phyloP scores from a whole-genome alignment of 2,797 vertebrate species.

The Sebastes kiyomatsui region DNA sequence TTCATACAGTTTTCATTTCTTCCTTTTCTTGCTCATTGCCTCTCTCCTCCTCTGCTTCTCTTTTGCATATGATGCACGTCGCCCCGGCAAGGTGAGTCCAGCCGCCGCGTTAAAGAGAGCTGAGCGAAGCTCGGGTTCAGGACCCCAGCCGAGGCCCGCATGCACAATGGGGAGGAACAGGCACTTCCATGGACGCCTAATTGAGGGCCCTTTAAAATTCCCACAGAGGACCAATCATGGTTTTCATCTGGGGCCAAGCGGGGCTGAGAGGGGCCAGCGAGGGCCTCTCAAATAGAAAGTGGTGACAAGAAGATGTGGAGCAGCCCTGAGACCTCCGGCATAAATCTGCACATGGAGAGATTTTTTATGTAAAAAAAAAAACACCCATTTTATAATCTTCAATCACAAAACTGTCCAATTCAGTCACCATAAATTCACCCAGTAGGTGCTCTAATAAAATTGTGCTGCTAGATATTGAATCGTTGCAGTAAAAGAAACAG shows the following conservation, averaged over 20 bases:
- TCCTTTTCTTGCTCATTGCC: slow-evolving; percentile 3
- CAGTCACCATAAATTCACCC: background rate
- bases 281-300: slow-evolving; percentile 30
- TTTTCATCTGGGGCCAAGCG: slow-evolving; percentile 60
- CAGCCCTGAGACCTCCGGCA: slow-evolving; percentile 21
- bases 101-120: slow-evolving; percentile 52
- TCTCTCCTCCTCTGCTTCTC: slow-evolving; percentile 19
- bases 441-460: background rate
- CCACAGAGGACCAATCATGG: slow-evolving; percentile 72
- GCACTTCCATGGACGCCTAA: slow-evolving; percentile 64
- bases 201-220: slow-evolving; percentile 80
- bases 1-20: background rate
- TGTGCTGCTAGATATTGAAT: background rate
- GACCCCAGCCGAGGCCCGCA: slow-evolving; percentile 73
- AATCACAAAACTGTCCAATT: background rate
- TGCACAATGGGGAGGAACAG: slow-evolving; percentile 71
- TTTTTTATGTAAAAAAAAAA: slow-evolving; percentile 16
- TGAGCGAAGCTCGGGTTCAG: slow-evolving; percentile 63
- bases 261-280: slow-evolving; percentile 55
- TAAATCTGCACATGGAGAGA: slow-evolving; percentile 46
- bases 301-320: slow-evolving; percentile 43
- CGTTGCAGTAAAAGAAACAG: background rate
- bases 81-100: slow-evolving; percentile 40
- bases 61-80: slow-evolving; percentile 65
- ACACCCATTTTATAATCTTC: background rate